Evolutionary conservation across 2,113 vertebrate genomes (phyloP).

Genomic region (Cyphomyrus discorhynchus): DNA sequence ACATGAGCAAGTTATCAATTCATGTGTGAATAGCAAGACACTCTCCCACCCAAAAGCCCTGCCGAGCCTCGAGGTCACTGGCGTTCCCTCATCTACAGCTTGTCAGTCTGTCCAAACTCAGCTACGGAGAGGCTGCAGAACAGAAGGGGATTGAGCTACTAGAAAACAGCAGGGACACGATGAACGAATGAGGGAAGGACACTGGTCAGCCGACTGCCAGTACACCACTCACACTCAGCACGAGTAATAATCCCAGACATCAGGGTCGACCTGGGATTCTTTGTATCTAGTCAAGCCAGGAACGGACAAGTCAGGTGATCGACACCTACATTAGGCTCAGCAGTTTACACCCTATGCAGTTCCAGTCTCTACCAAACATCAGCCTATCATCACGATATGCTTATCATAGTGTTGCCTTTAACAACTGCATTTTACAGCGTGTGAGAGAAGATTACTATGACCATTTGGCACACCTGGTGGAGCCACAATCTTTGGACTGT

Average conservation of each 20-base stretch:
- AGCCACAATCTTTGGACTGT: conserved; percentile 31
- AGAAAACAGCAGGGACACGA: neutral
- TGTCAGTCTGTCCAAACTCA: neutral
- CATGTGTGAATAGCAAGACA: neutral
- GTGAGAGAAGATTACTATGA: neutral
- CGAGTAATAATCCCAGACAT: neutral
- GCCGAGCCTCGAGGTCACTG: neutral
- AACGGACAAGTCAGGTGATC: neutral
- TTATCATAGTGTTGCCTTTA: neutral
- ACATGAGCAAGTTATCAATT: neutral
- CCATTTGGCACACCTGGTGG: neutral
- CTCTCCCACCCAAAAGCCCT: neutral
- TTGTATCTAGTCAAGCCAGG: neutral
- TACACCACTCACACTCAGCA: neutral
- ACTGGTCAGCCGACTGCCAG: neutral
- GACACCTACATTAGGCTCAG: neutral
- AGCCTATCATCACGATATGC: neutral
- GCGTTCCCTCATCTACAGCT: neutral
- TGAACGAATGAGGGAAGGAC: neutral
- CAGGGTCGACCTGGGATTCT: neutral
- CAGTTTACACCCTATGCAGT: neutral
- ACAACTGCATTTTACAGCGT: neutral
- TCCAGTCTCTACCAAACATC: neutral
- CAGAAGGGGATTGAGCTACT: neutral
- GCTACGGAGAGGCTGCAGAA: neutral